Evolutionary conservation across 2,888 invertebrate species (phyloP).

Genomic region (Sinohyriopsis cumingii): DNA sequence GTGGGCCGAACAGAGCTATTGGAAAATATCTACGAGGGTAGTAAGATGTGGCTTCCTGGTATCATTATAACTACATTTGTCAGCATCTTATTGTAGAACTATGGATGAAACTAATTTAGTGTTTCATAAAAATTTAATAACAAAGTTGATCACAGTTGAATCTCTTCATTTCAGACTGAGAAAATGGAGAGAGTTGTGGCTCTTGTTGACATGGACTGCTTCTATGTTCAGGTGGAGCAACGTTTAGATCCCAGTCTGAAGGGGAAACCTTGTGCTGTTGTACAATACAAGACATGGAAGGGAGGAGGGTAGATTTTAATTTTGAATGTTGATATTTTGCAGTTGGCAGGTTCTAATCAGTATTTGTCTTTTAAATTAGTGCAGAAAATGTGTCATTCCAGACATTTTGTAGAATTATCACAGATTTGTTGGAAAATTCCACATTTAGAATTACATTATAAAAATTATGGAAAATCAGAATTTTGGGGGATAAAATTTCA

Average conservation of each 20-base stretch:
- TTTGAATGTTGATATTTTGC: neutral
- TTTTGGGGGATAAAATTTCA: too few species aligned
- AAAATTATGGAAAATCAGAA: too few species aligned
- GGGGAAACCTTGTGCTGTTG: constrained; percentile 95
- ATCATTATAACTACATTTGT: too few species aligned
- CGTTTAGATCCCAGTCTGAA: constrained; percentile 85
- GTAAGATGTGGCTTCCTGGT: too few species aligned
- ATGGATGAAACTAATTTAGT: neutral
- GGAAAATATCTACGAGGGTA: too few species aligned
- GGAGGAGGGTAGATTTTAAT: constrained; percentile 87
- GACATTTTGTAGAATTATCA: too few species aligned
- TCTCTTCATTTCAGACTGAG: constrained; percentile 1
- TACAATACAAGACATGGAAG: constrained; percentile 94
- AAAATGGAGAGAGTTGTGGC: constrained; percentile 78
- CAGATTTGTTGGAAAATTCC: too few species aligned
- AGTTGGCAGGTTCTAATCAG: neutral
- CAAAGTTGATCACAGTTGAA: neutral
- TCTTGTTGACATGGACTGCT: constrained; percentile 98
- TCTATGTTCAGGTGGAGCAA: constrained; percentile 99
- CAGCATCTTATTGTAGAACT: neutral
- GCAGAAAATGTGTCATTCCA: too few species aligned
- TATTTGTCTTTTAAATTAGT: too few species aligned
- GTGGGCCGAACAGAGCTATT: too few species aligned
- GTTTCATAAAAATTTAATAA: neutral
- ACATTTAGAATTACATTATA: too few species aligned